A percentile compares a stretch with the other conserved stretches of the same genome.
These are phyloP conservation scores for Chloroceryle amazona DNA, from an alignment of 2,797 vertebrate genomes.

Conservation along the genomic window DNA sequence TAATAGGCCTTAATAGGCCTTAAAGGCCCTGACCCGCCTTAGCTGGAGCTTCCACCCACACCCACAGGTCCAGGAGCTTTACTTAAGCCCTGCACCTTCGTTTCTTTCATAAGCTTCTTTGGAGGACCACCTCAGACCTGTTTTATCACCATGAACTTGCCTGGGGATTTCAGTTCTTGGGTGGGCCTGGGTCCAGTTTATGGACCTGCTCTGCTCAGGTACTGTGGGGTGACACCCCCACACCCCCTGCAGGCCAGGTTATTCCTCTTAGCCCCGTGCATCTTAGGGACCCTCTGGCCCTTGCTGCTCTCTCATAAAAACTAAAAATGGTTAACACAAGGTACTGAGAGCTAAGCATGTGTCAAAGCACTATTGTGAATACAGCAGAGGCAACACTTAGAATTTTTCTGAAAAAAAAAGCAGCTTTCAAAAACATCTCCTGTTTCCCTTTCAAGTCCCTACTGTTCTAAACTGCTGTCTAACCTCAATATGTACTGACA, in stretches of 20 bases:
- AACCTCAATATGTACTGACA: background rate
- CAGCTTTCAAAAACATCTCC: background rate
- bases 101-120: background rate
- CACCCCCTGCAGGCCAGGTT: background rate
- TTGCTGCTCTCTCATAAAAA: background rate
- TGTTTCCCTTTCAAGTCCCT: background rate
- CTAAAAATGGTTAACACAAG: background rate
- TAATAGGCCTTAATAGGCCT: background rate
- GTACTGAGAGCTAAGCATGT: background rate
- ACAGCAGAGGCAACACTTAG: background rate
- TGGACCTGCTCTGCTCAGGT: background rate
- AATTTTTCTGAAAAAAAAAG: background rate
- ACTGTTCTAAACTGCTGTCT: background rate
- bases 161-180: background rate
- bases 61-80: background rate
- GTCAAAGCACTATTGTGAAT: background rate
- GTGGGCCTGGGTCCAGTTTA: background rate
- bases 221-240: background rate
- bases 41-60: background rate
- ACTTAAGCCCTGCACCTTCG: background rate
- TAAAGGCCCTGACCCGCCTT: background rate
- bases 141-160: background rate
- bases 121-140: rapidly evolving
- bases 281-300: background rate
- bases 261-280: background rate